Conservation (phyloP, 2,113 vertebrate species). For the Oryzias javanicus region DNA sequence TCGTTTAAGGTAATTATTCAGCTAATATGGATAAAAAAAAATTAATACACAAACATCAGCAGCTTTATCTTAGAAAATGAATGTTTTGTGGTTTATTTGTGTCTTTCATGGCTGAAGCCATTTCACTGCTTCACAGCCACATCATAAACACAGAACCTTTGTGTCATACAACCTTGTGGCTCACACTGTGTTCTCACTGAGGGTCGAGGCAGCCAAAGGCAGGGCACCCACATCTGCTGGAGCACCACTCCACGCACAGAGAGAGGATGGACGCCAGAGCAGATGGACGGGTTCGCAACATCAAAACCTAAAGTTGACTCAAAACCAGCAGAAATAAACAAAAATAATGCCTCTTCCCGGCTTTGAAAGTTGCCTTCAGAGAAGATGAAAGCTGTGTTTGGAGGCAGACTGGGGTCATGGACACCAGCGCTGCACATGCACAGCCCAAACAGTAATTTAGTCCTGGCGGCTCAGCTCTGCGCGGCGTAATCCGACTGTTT, state of each 20-base stretch:
- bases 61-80: no score
- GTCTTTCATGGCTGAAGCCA: no score
- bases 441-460: constrained; percentile 18
- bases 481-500: constrained; percentile 45
- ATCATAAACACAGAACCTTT: no score
- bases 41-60: no score
- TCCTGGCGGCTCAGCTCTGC: constrained; percentile 10
- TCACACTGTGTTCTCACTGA: no score
- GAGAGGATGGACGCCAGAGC: not conserved
- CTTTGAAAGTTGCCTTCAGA: constrained; percentile 15
- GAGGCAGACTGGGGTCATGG: constrained; percentile 57
- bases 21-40: no score
- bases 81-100: no score
- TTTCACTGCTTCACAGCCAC: no score
- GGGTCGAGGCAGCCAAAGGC: no score
- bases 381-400: constrained; percentile 27
- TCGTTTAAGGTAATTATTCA: no score
- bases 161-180: no score
- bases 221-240: not conserved
- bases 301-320: not conserved
- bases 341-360: constrained; percentile 11
- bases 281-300: constrained; percentile 1
- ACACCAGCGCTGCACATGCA: constrained; percentile 18
- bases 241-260: not conserved
- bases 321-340: constrained; percentile 5